A percentile compares a stretch with the other conserved stretches of the same genome.
Conservation (phyloP, 2,797 vertebrate species). For the Mallotus villosus region DNA sequence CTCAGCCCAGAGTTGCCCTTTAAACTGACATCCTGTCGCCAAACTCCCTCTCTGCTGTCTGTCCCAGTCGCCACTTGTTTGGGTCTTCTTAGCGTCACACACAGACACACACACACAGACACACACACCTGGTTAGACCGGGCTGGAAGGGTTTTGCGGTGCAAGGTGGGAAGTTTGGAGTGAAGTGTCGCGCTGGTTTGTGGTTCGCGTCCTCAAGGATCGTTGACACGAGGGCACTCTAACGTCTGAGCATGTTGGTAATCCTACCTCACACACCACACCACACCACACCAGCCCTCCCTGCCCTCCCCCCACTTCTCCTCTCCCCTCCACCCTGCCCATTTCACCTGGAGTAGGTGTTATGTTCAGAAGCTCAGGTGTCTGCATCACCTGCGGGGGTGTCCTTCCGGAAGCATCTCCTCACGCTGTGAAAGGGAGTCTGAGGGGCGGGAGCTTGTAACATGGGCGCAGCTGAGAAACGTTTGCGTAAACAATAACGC, state of each 20-base stretch:
- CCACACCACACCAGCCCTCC: too few relatives aligned
- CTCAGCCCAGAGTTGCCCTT: constrained; percentile 57
- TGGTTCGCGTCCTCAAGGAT: not conserved
- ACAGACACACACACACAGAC: not conserved
- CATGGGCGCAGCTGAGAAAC: not conserved
- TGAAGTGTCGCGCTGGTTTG: not conserved
- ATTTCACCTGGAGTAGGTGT: too few relatives aligned
- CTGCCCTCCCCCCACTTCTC: too few relatives aligned
- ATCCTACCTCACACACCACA: too few relatives aligned
- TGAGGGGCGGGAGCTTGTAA: not conserved
- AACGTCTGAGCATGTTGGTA: not conserved
- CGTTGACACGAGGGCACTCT: not conserved
- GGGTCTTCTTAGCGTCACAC: not conserved
- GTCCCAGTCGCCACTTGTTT: not conserved
- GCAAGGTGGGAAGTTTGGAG: not conserved
- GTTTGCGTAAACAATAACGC: not conserved
- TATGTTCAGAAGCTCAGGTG: too few relatives aligned
- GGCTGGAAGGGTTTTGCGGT: not conserved
- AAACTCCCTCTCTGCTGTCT: constrained; percentile 21
- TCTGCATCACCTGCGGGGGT: too few relatives aligned
- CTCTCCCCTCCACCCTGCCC: too few relatives aligned
- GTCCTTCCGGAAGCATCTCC: too few relatives aligned
- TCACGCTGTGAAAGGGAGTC: too few relatives aligned
- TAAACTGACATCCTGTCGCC: constrained; percentile 39
- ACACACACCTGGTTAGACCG: not conserved